These are phyloP conservation scores for Tetragonula clypearis DNA, from an alignment of 1,140 invertebrate species.

Conservation along the genomic window DNA sequence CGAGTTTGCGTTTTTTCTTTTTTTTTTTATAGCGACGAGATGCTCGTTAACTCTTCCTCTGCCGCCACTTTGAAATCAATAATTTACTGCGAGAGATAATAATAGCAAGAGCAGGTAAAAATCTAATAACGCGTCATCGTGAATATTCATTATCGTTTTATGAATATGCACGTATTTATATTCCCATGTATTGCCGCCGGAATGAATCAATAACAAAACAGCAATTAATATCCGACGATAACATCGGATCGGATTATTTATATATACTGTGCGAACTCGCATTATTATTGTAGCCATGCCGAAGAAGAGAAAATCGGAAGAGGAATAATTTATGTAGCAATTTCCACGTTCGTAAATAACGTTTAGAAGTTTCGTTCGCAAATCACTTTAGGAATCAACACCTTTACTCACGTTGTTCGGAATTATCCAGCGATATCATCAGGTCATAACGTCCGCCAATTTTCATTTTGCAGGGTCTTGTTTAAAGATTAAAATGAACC, in stretches of 20 bases:
- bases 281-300: background rate
- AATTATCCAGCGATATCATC: background rate
- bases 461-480: background rate
- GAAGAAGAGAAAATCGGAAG: background rate
- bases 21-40: background rate
- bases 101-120: slow-evolving; percentile 28
- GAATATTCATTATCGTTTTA: slow-evolving; percentile 36
- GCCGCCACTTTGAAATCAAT: background rate
- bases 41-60: background rate
- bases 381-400: background rate
- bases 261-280: background rate
- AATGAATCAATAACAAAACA: background rate
- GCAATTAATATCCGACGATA: slow-evolving; percentile 11
- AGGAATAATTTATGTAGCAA: background rate
- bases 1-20: background rate
- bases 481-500: background rate
- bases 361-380: background rate
- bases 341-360: background rate
- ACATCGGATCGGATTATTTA: background rate
- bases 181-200: background rate
- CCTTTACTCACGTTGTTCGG: background rate
- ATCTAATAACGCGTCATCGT: slow-evolving; percentile 38
- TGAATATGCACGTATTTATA: slow-evolving; percentile 12
- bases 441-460: background rate
- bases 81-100: slow-evolving; percentile 29